A percentile compares a stretch with the other conserved stretches of the same genome.
These are phyloP conservation scores for Holothuria leucospilota DNA, from an alignment of 53 echinoderm and acorn worm genomes.

Conservation along the genomic window DNA sequence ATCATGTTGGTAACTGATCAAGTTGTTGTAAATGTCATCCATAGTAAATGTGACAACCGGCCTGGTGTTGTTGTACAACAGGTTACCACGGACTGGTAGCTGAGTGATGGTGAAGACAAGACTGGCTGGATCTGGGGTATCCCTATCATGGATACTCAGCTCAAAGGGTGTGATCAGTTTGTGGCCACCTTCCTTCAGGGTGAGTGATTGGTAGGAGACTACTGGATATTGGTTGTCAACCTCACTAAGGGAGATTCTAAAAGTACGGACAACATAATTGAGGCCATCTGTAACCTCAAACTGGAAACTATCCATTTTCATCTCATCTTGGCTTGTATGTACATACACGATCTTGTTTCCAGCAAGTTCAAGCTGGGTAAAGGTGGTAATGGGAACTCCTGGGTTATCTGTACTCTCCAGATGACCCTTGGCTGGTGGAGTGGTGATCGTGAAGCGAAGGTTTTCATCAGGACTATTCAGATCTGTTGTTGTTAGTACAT, in stretches of 20 bases:
- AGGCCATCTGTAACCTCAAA: conserved; percentile 96
- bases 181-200: conserved; percentile 86
- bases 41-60: conserved; percentile 91
- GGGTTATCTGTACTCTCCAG: conserved; percentile 97
- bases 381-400: conserved; percentile 90
- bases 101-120: conserved; percentile 95
- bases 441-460: conserved; percentile 92
- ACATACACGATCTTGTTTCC: conserved; percentile 99
- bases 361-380: conserved; percentile 95
- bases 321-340: conserved; percentile 93
- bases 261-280: conserved; percentile 97
- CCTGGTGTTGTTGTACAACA: conserved; percentile 83
- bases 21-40: conserved; percentile 93
- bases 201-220: conserved; percentile 72
- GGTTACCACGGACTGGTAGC: conserved; percentile 95
- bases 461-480: conserved; percentile 98
- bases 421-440: conserved; percentile 88
- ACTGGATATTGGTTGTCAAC: conserved; percentile 97
- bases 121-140: conserved; percentile 73
- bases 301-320: conserved; percentile 99
- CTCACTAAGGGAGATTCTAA: conserved; percentile 90
- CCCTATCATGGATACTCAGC: conserved; percentile 89
- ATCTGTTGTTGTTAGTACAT: conserved; percentile 92
- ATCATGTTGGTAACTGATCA: conserved; percentile 99
- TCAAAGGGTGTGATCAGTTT: conserved; percentile 99